Percentiles rank a stretch among this genome's conserved stretches.
phyloP scores from a whole-genome alignment of 2,888 invertebrate species.

The Melikaiella ostensackeni region DNA sequence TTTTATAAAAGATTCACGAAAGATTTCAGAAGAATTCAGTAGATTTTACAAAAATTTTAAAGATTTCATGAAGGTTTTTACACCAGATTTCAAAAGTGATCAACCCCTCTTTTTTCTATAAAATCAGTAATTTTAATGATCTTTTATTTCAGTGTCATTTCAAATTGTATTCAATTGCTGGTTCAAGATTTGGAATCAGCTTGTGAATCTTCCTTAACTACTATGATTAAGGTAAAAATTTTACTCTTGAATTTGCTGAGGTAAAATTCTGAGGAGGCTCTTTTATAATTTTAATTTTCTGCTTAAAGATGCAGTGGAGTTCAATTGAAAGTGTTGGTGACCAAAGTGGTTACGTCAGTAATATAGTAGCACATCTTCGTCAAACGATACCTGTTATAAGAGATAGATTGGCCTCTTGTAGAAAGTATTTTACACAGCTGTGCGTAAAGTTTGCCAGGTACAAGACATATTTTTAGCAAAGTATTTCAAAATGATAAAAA shows the following conservation, averaged over 20 bases:
- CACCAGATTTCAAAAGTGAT: too few species aligned
- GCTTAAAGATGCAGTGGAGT: constrained; percentile 90
- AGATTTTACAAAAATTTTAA: too few species aligned
- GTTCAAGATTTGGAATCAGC: constrained; percentile 96
- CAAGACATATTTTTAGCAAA: constrained; percentile 55
- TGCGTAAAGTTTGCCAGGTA: constrained; percentile 96
- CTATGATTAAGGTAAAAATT: constrained; percentile 90
- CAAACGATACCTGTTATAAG: constrained; percentile 92
- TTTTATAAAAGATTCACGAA: too few species aligned
- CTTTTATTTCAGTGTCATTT: constrained; percentile 82
- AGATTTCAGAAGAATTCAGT: too few species aligned
- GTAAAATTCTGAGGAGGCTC: background rate
- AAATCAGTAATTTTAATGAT: constrained; percentile 40
- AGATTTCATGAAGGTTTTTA: too few species aligned
- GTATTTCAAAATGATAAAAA: background rate
- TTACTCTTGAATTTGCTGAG: constrained; percentile 1
- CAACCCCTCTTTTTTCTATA: background rate
- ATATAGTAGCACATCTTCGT: constrained; percentile 91
- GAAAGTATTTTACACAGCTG: constrained; percentile 99
- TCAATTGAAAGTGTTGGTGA: constrained; percentile 96
- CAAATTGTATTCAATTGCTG: constrained; percentile 92
- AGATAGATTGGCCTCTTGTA: constrained; percentile 92
- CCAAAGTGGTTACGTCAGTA: constrained; percentile 96
- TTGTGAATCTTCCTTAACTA: constrained; percentile 94
- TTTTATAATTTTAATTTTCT: constrained; percentile 31